Evolutionary conservation across 2,113 vertebrate species (phyloP).

Genomic region (Neolamprologus ventralis): DNA sequence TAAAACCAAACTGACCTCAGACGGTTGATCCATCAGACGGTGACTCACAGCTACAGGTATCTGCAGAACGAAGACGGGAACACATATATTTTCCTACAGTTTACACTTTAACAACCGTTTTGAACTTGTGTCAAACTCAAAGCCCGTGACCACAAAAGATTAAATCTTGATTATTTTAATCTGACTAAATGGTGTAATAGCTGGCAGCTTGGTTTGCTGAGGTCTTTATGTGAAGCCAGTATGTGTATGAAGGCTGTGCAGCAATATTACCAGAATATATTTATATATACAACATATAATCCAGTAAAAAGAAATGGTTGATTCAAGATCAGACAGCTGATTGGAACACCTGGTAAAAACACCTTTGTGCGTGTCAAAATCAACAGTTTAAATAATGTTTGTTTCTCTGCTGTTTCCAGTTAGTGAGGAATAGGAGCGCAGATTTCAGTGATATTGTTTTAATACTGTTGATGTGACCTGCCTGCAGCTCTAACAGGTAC

Average conservation of each 20-base stretch:
- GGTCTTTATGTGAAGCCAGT: neutral
- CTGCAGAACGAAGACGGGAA: neutral
- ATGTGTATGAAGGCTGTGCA: neutral
- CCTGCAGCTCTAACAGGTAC: neutral
- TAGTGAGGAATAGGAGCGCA: neutral
- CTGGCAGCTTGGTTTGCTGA: neutral
- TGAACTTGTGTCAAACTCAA: neutral
- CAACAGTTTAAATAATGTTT: neutral
- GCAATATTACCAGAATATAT: neutral
- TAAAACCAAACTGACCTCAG: neutral
- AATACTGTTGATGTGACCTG: neutral
- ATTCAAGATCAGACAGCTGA: neutral
- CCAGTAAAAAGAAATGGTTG: neutral
- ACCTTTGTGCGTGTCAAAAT: neutral
- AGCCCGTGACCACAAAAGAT: neutral
- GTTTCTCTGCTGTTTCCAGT: neutral
- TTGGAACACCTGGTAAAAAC: neutral
- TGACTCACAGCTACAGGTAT: neutral
- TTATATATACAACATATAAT: neutral
- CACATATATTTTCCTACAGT: neutral
- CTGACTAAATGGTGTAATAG: neutral
- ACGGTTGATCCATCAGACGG: neutral
- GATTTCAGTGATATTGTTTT: neutral
- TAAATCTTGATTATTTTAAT: neutral
- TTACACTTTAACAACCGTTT: neutral